Percentiles rank a stretch among this genome's conserved stretches.
phyloP scores from a whole-genome alignment of 2,888 invertebrate species.

The Flexamia atlantica region DNA sequence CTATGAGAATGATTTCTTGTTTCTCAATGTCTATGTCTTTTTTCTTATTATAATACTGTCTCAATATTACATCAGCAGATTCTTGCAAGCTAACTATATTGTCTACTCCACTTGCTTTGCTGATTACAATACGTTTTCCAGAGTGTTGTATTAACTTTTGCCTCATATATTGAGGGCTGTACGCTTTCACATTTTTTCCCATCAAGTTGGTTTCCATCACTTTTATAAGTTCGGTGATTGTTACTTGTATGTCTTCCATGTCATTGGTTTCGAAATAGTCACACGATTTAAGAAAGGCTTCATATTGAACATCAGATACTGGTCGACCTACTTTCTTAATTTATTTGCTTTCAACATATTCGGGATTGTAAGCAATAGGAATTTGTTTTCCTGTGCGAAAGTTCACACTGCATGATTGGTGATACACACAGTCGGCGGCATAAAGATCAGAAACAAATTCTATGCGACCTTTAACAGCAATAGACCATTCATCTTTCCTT shows the following conservation, averaged over 20 bases:
- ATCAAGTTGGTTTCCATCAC: background rate
- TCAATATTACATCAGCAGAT: background rate
- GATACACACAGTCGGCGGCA: slow-evolving; percentile 1
- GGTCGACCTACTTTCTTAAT: background rate
- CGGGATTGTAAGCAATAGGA: slow-evolving; percentile 4
- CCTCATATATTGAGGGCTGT: background rate
- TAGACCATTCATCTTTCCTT: background rate
- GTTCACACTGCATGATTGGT: slow-evolving; percentile 4
- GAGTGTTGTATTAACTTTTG: background rate
- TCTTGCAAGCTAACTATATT: background rate
- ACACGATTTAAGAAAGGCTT: background rate
- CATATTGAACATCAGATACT: background rate
- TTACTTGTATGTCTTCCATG: background rate
- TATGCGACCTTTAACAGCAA: slow-evolving; percentile 9
- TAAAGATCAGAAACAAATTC: background rate
- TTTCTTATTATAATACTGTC: background rate
- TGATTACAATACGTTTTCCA: slow-evolving; percentile 3
- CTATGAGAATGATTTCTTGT: background rate
- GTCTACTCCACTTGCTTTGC: background rate
- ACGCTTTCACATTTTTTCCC: background rate
- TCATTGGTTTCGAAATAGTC: slow-evolving; percentile 1
- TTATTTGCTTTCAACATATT: background rate
- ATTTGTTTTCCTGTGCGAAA: slow-evolving; percentile 3
- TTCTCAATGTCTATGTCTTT: background rate
- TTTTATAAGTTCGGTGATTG: background rate